Evolutionary conservation across 2,113 vertebrate genomes (phyloP), one percentile per base, ranked within the genome.

Genomic region (Lophius piscatorius): DNA sequence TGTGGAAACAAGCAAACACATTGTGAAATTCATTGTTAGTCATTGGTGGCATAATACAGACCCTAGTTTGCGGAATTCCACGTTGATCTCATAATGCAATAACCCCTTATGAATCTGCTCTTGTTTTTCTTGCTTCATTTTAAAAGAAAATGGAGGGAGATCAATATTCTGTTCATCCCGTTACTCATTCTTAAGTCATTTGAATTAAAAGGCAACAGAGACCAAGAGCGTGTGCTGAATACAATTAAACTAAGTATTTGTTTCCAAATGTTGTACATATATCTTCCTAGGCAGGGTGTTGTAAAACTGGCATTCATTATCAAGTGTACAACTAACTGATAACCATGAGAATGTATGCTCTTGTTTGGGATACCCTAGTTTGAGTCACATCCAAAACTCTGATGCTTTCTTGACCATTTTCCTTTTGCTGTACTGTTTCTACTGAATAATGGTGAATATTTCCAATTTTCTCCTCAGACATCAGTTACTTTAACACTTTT

Each of bases 1-100:
- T 86, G 85, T 59, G 84, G 86, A 77, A 68, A 82, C 81, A 85
- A 79, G 70, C 81, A 31, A 80, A 82, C 74, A 68, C 70, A 81
- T 63, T 58, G 56, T 83, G 55, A 88, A 87, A 80, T 64, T 66
- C 52, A 86, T 72, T 58, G 67, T 84, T 85, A 83, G 82, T 88
- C 61, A 83, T 40, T 59, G 72, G 79, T 81, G 66, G 73, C 58
- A 76, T 74, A 78, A 35, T 40, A 60, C 38, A 78, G 63, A 81
- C 34, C 42, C 47, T n/a, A n/a, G n/a, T n/a, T n/a, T n/a, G n/a
- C n/a, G n/a, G n/a, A n/a, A n/a, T n/a, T n/a, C n/a, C n/a, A 50
- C 33, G 47, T 35, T 14, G 56, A 78, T 63, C 41, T 14, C 60
- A 35, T 54, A 47, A 52, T 20, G 22, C 36, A 34, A 48, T 60